Evolutionary conservation across 2,888 invertebrate species (phyloP), one percentile per base, ranked within the genome.

Genomic region (Coremacera marginata): DNA sequence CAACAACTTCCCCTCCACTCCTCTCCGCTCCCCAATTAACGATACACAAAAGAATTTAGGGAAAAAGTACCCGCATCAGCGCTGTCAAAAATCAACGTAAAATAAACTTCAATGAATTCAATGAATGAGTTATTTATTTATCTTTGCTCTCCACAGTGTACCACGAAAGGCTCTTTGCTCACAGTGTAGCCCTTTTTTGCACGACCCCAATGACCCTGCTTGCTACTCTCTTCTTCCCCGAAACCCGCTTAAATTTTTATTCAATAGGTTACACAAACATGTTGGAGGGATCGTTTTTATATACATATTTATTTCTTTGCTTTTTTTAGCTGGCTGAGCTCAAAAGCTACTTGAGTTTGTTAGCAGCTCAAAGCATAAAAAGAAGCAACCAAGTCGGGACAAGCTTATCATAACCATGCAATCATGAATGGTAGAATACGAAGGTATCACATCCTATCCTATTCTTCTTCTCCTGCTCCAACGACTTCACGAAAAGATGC

Each of bases 1-100:
- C 11, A 14, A 44, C 44, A 44, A 44, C 44, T 31, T 44, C 11
- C 14, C 44, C 44, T 11, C 1, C 44, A 11, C 44, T 3, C 5
- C 37, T 1, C 11, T 11, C 11, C 14, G 4, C 11, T 11, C 11
- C 27, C 25, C 60, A 27, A 60, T 60, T 60, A 27, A 27, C 60
- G 60, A 16, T 25, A 27, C 60, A 25, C 11, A 27, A 16, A 60
- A 60, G 9, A 60, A 57, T 11, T 25, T 4, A 9, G 9, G 22
- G 4, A 57, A 22, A 22, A 11, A 60, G 27, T 11, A 11, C 60
- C 60, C 60, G 60, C 60, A 60, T 68, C 68, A 51, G 68, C 68
- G 68, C 49, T 68, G 68, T 68, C 68, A 68, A 68, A 68, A 68
- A 68, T 68, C 68, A 68, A 68, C 51, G 68, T 49, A 68, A 68